Conservation (phyloP, 2,888 invertebrate genomes). For the Dicyrtomina minuta region DNA sequence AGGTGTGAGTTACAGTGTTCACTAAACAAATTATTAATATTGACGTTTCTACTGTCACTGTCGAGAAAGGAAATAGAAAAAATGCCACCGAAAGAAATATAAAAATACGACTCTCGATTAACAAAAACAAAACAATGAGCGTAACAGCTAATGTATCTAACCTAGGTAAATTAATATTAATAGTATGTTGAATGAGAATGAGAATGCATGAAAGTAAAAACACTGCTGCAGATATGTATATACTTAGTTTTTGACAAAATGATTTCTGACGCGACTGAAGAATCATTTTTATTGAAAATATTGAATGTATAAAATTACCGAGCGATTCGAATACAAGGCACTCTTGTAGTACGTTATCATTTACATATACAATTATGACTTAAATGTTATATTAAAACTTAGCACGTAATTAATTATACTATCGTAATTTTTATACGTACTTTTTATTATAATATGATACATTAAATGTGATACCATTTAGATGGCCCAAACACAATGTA, state of each 20-base stretch:
- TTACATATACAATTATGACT: constrained; percentile 11
- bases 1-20: background rate
- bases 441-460: background rate
- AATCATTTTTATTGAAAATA: constrained; percentile 35
- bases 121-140: background rate
- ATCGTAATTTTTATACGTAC: background rate
- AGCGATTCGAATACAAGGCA: constrained; percentile 44
- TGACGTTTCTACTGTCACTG: constrained; percentile 2
- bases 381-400: background rate
- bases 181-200: too few relatives aligned
- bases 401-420: too few relatives aligned
- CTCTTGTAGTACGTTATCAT: constrained; percentile 32
- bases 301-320: constrained; percentile 43
- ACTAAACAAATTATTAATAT: background rate
- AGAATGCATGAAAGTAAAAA: constrained; percentile 6
- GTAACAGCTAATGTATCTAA: too few relatives aligned
- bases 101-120: background rate
- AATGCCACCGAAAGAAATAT: background rate
- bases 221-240: constrained; percentile 1
- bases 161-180: too few relatives aligned
- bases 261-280: too few relatives aligned
- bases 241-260: background rate
- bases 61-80: background rate
- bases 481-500: too few relatives aligned
- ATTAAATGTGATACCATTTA: background rate